These are phyloP conservation scores for Helogale parvula DNA, from an alignment of 2,113 vertebrate species.

Conservation along the genomic window DNA sequence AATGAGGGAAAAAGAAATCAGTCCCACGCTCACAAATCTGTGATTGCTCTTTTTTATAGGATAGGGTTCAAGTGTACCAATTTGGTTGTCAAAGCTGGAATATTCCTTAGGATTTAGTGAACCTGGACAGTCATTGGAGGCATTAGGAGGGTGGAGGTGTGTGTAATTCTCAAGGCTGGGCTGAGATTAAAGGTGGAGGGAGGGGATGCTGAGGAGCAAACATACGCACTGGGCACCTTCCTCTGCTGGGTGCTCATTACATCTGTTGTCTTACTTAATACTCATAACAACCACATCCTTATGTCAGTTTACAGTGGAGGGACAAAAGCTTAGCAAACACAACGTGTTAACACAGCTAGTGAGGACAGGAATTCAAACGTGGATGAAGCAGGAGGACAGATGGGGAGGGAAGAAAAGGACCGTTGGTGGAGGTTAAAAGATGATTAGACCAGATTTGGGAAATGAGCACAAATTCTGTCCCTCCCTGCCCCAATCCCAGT, in stretches of 20 bases:
- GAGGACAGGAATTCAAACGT: neutral
- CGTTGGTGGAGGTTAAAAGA: neutral
- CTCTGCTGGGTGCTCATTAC: neutral
- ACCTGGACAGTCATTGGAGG: neutral
- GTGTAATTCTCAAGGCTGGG: neutral
- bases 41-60: neutral
- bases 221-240: neutral
- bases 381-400: neutral
- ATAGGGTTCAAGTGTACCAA: neutral
- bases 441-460: neutral
- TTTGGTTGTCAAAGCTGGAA: neutral
- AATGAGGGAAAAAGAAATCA: neutral
- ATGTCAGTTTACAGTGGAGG: neutral
- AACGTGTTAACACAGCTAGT: neutral
- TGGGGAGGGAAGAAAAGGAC: neutral
- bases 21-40: neutral
- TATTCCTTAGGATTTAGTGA: neutral
- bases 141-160: neutral
- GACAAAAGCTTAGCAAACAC: neutral
- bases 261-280: neutral
- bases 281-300: neutral
- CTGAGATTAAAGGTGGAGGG: neutral
- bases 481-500: neutral
- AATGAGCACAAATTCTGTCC: neutral
- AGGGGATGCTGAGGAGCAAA: neutral